Evolutionary conservation across 23 tunicate genomes (phyloP).

Genomic region (Halocynthia aurantium): DNA sequence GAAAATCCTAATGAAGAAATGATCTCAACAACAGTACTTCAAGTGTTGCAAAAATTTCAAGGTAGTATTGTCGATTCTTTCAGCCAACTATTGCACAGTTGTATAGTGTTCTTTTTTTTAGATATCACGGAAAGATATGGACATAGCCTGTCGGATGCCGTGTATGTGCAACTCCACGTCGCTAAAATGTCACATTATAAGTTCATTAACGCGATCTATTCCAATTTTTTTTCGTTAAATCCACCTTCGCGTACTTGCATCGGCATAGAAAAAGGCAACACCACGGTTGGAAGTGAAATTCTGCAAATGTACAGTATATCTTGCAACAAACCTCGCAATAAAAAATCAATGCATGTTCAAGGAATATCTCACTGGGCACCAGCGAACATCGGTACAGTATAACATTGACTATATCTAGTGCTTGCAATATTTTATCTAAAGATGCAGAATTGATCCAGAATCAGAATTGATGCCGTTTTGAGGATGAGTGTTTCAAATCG

Average conservation of each 20-base stretch:
- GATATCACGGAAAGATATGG: conserved; percentile 18
- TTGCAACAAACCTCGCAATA: conserved; percentile 1
- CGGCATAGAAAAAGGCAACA: conserved; percentile 1
- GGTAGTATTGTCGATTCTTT: background rate
- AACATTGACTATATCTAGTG: too few species aligned
- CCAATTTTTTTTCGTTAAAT: conserved; percentile 38
- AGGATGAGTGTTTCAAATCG: background rate
- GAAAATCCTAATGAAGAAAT: background rate
- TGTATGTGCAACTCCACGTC: conserved; percentile 47
- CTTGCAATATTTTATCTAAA: background rate
- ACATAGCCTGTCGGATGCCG: conserved; percentile 17
- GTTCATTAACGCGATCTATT: conserved; percentile 47
- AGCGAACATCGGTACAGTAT: conserved; percentile 61
- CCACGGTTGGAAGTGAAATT: conserved; percentile 3
- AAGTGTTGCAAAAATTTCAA: background rate
- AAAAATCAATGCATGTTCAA: conserved; percentile 75
- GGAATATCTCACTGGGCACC: conserved; percentile 94
- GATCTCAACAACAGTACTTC: background rate
- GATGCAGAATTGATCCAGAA: background rate
- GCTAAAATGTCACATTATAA: conserved; percentile 51
- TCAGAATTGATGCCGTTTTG: background rate
- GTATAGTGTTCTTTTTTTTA: conserved; percentile 4
- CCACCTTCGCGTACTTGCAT: conserved; percentile 84
- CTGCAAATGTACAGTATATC: conserved; percentile 47
- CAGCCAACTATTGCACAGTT: background rate